Conservation (phyloP, 2,113 vertebrate species). For the Cyanocitta stelleri region DNA sequence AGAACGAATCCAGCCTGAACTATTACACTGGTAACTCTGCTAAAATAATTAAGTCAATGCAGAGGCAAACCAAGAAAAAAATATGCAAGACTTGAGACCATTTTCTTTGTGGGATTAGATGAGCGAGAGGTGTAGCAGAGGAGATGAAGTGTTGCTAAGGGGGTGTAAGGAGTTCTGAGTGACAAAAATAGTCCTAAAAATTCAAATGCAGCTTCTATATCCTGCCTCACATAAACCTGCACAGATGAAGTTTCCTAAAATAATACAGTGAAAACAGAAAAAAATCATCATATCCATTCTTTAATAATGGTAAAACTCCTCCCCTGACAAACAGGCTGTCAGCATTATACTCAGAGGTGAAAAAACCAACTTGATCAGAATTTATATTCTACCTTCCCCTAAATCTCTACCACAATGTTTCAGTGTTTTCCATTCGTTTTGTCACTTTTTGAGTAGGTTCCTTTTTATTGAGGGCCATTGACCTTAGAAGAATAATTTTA, state of each 20-base stretch:
- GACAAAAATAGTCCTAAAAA: not conserved
- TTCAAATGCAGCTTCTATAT: not conserved
- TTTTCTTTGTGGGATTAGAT: not conserved
- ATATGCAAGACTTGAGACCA: not conserved
- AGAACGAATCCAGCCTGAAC: not conserved
- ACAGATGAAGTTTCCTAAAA: not conserved
- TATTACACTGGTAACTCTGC: not conserved
- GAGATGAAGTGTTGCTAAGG: not conserved
- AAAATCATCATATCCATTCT: not conserved
- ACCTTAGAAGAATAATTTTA: not conserved
- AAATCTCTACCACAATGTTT: not conserved
- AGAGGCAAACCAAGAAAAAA: not conserved
- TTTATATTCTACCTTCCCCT: not conserved
- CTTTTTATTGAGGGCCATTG: not conserved
- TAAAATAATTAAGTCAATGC: not conserved
- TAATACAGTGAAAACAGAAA: not conserved
- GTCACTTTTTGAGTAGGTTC: not conserved
- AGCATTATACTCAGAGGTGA: not conserved
- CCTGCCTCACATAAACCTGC: not conserved
- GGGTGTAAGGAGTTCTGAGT: not conserved
- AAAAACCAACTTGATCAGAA: not conserved
- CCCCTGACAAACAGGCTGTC: not conserved
- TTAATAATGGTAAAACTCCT: not conserved
- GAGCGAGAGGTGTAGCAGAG: not conserved
- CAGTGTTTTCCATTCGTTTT: not conserved